A percentile compares a stretch with the other conserved stretches of the same genome.
Evolutionary conservation across 1,140 invertebrate genomes (phyloP).

Genomic region (roundworm (Caenorhabditis elegans)): WBcel235 BX284606.5:7194001-7194500

Average conservation of each 20-base stretch:
- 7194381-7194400: too few species aligned
- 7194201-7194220: conserved; percentile 8
- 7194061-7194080: too few species aligned
- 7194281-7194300: not conserved
- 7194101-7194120: too few species aligned
- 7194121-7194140: too few species aligned
- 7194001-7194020: not conserved
- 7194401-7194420: too few species aligned
- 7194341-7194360: not conserved
- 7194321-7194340: not conserved
- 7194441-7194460: not conserved
- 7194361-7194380: too few species aligned
- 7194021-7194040: not conserved
- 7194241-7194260: not conserved
- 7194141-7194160: not conserved
- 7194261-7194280: conserved; percentile 29
- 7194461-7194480: not conserved
- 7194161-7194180: not conserved
- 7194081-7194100: too few species aligned
- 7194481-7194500: not conserved
- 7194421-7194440: not conserved
- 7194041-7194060: too few species aligned
- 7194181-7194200: not conserved
- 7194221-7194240: not conserved
- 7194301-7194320: not conserved